Conservation (phyloP, 1,140 invertebrate genomes). For the Heliconius congener region DNA sequence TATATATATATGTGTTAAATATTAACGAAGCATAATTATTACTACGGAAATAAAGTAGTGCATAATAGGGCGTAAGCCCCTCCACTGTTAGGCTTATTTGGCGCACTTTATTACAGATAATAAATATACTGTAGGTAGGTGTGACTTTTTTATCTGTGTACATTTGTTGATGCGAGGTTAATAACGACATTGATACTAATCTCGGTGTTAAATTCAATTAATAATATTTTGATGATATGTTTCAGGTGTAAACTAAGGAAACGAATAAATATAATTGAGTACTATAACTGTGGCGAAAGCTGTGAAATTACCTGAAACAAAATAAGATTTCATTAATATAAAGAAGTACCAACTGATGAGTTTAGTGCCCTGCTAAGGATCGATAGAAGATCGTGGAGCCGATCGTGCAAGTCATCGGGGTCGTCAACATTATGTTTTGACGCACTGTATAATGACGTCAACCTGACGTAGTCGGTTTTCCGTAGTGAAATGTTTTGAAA, state of each 20-base stretch:
- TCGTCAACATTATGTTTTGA: constrained; percentile 72
- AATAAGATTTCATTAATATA: constrained; percentile 27
- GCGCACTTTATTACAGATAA: constrained; percentile 45
- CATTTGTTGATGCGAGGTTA: constrained; percentile 42
- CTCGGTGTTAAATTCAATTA: constrained; percentile 28
- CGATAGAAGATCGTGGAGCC: constrained; percentile 62
- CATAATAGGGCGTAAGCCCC: constrained; percentile 40
- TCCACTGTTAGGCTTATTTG: constrained; percentile 42
- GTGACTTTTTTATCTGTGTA: constrained; percentile 49
- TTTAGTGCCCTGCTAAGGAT: constrained; percentile 47
- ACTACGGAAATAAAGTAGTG: constrained; percentile 23
- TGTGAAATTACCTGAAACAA: constrained; percentile 66
- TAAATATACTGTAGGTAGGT: constrained; percentile 38
- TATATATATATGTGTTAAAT: not conserved
- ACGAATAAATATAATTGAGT: not conserved
- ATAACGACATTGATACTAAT: constrained; percentile 56
- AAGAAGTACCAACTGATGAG: constrained; percentile 39
- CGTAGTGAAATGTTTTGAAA: constrained; percentile 36
- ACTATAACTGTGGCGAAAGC: not conserved
- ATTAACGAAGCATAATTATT: constrained; percentile 12
- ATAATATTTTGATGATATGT: not conserved
- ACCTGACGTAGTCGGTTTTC: constrained; percentile 45
- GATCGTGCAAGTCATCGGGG: constrained; percentile 73
- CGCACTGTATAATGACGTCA: constrained; percentile 65
- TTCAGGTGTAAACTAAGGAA: not conserved